Conservation (phyloP, 1,140 invertebrate genomes). For the Aricia agestis region DNA sequence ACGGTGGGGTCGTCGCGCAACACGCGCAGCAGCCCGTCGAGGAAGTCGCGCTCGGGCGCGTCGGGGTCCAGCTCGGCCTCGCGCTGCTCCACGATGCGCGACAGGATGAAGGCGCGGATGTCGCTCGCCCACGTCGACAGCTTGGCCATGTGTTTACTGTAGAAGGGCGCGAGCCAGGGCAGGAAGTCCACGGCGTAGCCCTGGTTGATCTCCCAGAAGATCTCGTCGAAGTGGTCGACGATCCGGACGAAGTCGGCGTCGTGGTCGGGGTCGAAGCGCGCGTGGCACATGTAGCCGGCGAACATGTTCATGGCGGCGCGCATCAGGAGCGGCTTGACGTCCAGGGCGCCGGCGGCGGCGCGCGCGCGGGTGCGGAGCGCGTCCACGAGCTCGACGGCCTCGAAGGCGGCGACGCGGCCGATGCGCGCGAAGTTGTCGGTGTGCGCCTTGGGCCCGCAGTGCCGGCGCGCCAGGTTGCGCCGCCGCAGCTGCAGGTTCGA, state of each 20-base stretch:
- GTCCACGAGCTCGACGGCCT: conserved; percentile 78
- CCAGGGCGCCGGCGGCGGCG: conserved; percentile 42
- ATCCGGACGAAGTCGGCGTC: conserved; percentile 81
- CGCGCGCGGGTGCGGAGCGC: conserved; percentile 64
- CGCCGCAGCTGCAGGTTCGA: conserved; percentile 86
- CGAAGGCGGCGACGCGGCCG: conserved; percentile 79
- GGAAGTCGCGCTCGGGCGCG: conserved; percentile 81
- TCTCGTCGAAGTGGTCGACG: conserved; percentile 86
- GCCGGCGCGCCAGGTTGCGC: conserved; percentile 84
- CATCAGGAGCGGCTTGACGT: conserved; percentile 77
- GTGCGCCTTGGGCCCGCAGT: conserved; percentile 85
- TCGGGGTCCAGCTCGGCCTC: conserved; percentile 76
- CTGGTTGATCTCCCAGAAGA: conserved; percentile 94
- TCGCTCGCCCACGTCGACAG: conserved; percentile 81
- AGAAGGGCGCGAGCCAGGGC: conserved; percentile 87
- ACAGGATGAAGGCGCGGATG: conserved; percentile 86
- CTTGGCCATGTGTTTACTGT: conserved; percentile 81
- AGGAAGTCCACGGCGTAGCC: conserved; percentile 92
- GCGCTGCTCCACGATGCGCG: conserved; percentile 82
- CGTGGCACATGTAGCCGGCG: conserved; percentile 88
- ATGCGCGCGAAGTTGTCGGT: conserved; percentile 83
- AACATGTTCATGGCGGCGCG: conserved; percentile 90
- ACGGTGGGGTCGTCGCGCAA: conserved; percentile 78
- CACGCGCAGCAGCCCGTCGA: conserved; percentile 84
- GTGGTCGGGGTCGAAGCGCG: conserved; percentile 82